Evolutionary conservation across 2,113 vertebrate genomes (phyloP).

Genomic region (Poeciliopsis turrubarensis): DNA sequence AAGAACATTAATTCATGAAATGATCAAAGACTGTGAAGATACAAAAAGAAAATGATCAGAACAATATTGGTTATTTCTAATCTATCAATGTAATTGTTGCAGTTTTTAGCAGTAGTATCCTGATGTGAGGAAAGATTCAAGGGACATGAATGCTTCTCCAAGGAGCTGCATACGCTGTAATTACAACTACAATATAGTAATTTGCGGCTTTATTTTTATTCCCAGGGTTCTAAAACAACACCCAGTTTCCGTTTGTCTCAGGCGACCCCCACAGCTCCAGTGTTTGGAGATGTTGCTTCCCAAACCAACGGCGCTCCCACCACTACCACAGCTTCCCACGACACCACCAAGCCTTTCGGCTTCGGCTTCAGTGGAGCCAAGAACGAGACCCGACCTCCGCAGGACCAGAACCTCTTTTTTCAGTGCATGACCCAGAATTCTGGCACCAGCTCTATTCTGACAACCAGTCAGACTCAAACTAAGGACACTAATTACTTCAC

Average conservation of each 20-base stretch:
- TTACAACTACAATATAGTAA: not conserved
- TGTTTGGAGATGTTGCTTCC: constrained; percentile 86
- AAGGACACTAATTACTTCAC: constrained; percentile 90
- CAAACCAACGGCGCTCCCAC: constrained; percentile 88
- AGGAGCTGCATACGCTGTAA: not conserved
- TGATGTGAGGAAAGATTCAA: not conserved
- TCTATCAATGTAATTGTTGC: not conserved
- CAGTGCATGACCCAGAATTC: constrained; percentile 96
- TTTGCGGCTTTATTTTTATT: constrained; percentile 38
- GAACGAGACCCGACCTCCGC: constrained; percentile 77
- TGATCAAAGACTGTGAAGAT: not conserved
- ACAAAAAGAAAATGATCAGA: not conserved
- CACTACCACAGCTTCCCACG: constrained; percentile 79
- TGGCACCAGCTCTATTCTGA: constrained; percentile 75
- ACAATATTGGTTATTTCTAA: not conserved
- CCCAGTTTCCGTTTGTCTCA: constrained; percentile 83
- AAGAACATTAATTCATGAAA: no score
- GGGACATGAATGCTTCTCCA: not conserved
- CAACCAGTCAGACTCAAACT: constrained; percentile 59
- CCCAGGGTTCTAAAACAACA: constrained; percentile 85
- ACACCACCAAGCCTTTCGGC: constrained; percentile 84
- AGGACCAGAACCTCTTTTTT: constrained; percentile 97
- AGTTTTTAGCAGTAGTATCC: not conserved
- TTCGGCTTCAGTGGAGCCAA: constrained; percentile 87
- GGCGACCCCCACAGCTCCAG: constrained; percentile 75